Evolutionary conservation across 2,888 invertebrate genomes (phyloP), one percentile per base, ranked within the genome.

Genomic region (Drosophila histrio): DNA sequence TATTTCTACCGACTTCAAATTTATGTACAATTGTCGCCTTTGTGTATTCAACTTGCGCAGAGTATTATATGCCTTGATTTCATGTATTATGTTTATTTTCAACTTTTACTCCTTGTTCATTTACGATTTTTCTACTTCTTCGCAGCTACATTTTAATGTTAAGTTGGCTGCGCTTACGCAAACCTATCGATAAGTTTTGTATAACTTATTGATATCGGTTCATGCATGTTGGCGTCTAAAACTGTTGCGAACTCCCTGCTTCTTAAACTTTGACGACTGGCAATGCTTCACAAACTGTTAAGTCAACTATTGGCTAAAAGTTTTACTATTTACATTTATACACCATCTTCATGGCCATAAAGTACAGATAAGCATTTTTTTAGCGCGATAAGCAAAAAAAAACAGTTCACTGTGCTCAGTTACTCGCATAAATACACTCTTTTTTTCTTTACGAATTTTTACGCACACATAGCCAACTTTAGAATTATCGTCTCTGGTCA

Each of bases 61-160:
- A 52, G 52, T 52, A 60, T 57, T 43, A 32, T 13, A 28, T 41
- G 58, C 58, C 15, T n/a, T 21, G 6, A 30, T 47, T 58, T 41
- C 54, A 54, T 44, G 58, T 72, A 56, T 62, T 56, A 43, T 72
- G 72, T 77, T 65, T 74, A 74, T 77, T 72, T 72, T 60, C 65
- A 59, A 66, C 39, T 76, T 74, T 74, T 77, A 71, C 38, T 77
- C 52, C 77, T 72, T 76, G 64, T 76, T 59, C 72, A 72, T 72
- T 59, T 74, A 74, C 72, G 60, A 77, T 58, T 74, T 74, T 74
- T 74, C 73, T 73, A 73, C 73, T 73, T 74, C 73, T 74, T 74
- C 30, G 53, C 39, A 77, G 61, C 73, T 74, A 74, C 77, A 74
- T 77, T 72, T 71, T 72, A 30, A 13, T 53, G 66, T 77, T 74